Evolutionary conservation across 2,888 invertebrate species (phyloP), one percentile per base, ranked within the genome.

Genomic region (Liodrosophila aerea): DNA sequence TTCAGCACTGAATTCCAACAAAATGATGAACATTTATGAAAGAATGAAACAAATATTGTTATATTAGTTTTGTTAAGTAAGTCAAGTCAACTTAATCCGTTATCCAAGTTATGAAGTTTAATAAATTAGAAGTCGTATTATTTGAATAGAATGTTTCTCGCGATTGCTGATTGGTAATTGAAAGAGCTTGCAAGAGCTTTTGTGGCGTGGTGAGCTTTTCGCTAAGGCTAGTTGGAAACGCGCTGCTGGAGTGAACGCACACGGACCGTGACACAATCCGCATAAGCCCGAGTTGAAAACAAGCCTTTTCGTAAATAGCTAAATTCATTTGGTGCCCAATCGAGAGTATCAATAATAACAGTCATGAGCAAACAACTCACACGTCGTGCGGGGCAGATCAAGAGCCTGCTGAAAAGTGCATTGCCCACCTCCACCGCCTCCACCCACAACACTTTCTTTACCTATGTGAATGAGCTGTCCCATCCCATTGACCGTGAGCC

Each of bases 391-490:
- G 45, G 56, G 4, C 65, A 61, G 16, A 30, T 65, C 22, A 62
- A 62, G 47, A 77, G 60, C 49, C 46, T 78, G 16, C 64, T 78
- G 50, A 51, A 40, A n/a, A 52, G 22, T 8, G 30, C 68, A 7
- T 36, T 72, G 15, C 69, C 71, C 15, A 84, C 76, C 22, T 5
- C 22, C 34, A 57, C 63, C 36, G 64, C 71, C 7, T 37, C 70
- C 12, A 53, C 62, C 54, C 85, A 87, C 34, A 88, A 88, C 60
- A 87, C 73, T 41, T 96, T 93, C 90, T 95, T 94, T 88, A 94
- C 96, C 0, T 96, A 96, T 86, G 93, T 94, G 15, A 93, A 93
- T 67, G 96, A 96, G 88, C 93, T 96, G 37, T 93, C 96, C 33
- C 95, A 96, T 90, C 95, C 96, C 9, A 90, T 95, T 73, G 92